A percentile compares a stretch with the other conserved stretches of the same genome.
phyloP scores from a whole-genome alignment of 2,888 invertebrate genomes.

The Epiblema foenella region DNA sequence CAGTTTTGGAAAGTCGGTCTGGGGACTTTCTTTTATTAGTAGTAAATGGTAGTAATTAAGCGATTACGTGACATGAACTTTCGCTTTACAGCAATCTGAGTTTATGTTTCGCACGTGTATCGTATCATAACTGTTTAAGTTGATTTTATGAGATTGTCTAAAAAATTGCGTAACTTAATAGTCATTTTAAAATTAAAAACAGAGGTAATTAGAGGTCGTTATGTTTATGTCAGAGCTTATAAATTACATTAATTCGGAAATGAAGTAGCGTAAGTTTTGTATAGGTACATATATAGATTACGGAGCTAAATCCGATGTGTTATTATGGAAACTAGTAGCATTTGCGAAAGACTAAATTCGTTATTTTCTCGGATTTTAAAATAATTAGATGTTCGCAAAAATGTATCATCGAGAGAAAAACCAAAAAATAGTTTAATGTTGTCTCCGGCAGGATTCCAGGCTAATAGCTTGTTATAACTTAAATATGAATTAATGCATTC shows the following conservation, averaged over 20 bases:
- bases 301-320: too few species aligned
- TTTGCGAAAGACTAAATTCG: neutral
- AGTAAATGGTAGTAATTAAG: constrained; percentile 29
- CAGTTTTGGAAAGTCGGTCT: constrained; percentile 31
- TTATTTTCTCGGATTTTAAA: too few species aligned
- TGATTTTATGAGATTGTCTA: neutral
- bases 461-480: too few species aligned
- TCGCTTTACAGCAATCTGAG: constrained; percentile 23
- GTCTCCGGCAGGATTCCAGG: too few species aligned
- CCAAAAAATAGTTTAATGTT: too few species aligned
- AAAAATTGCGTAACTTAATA: too few species aligned
- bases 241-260: neutral
- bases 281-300: too few species aligned
- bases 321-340: neutral
- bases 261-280: too few species aligned
- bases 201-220: neutral
- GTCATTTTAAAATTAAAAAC: neutral
- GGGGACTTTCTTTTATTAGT: constrained; percentile 40
- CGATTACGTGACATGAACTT: constrained; percentile 43
- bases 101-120: constrained; percentile 3
- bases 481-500: too few species aligned
- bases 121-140: neutral
- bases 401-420: too few species aligned
- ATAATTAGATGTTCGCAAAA: too few species aligned
- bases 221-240: neutral